These are phyloP conservation scores for Linnaemya tessellans DNA, from an alignment of 2,888 invertebrate species.

Conservation along the genomic window DNA sequence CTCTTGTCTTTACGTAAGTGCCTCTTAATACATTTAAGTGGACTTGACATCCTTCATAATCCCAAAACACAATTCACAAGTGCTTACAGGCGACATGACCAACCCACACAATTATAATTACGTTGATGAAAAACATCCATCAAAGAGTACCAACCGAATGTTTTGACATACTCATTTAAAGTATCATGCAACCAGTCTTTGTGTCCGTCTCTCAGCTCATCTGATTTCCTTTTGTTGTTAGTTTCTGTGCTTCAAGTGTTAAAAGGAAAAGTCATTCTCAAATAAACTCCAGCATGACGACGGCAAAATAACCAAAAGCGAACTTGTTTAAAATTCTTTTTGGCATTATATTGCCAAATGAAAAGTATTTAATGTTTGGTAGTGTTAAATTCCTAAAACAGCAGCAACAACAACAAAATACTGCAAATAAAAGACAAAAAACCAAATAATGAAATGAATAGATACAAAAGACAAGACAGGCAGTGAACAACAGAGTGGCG, in stretches of 20 bases:
- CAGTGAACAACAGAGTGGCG: slow-evolving; percentile 56
- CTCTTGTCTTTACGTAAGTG: background rate
- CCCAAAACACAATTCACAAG: background rate
- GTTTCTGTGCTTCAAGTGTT: slow-evolving; percentile 57
- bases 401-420: slow-evolving; percentile 20
- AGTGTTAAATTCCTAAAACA: slow-evolving; percentile 59
- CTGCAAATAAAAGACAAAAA: slow-evolving; percentile 52
- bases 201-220: background rate
- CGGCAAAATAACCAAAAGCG: slow-evolving; percentile 3
- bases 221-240: slow-evolving; percentile 42
- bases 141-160: slow-evolving; percentile 56
- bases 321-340: slow-evolving; percentile 52
- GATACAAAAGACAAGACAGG: slow-evolving; percentile 48
- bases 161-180: slow-evolving; percentile 60
- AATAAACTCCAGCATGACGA: slow-evolving; percentile 46
- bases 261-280: slow-evolving; percentile 54
- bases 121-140: slow-evolving; percentile 61
- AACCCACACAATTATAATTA: slow-evolving; percentile 44
- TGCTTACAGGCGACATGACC: slow-evolving; percentile 31
- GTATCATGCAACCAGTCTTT: slow-evolving; percentile 55
- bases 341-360: slow-evolving; percentile 36
- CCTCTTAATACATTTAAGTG: background rate
- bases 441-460: slow-evolving; percentile 66
- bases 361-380: slow-evolving; percentile 62
- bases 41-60: background rate